A percentile compares a stretch with the other conserved stretches of the same genome.
These are phyloP conservation scores for Premnoplex brunnescens DNA, from an alignment of 2,797 vertebrate genomes.

Conservation along the genomic window DNA sequence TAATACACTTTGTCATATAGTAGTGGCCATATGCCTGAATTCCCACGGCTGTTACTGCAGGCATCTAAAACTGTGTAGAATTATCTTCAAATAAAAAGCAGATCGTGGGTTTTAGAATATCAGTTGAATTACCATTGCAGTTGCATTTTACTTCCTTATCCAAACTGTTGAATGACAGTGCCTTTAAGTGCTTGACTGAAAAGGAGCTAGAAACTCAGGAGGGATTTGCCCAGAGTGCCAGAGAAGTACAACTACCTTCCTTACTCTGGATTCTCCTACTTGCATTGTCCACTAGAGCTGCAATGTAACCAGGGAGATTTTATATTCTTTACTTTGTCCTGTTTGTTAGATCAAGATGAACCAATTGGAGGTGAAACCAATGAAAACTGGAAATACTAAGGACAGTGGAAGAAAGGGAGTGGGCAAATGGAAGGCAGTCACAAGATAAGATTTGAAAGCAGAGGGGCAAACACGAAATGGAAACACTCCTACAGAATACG, in stretches of 20 bases:
- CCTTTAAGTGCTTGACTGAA: background rate
- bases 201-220: background rate
- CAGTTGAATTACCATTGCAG: background rate
- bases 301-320: background rate
- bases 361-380: fast-evolving
- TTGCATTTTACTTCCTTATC: background rate
- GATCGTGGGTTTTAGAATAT: background rate
- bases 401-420: background rate
- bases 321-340: background rate
- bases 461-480: background rate
- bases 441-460: background rate
- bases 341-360: background rate
- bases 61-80: background rate
- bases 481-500: background rate
- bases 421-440: background rate
- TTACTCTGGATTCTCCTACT: background rate
- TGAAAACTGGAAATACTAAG: background rate
- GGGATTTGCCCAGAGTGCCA: background rate
- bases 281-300: background rate
- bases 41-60: background rate
- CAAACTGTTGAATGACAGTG: background rate
- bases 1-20: background rate
- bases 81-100: slow-evolving; percentile 10
- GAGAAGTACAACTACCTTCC: background rate
- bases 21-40: background rate